A percentile compares a stretch with the other conserved stretches of the same genome.
These are phyloP conservation scores for Antedon bifida DNA, from an alignment of 35 echinoderm and acorn worm species.

Conservation along the genomic window DNA sequence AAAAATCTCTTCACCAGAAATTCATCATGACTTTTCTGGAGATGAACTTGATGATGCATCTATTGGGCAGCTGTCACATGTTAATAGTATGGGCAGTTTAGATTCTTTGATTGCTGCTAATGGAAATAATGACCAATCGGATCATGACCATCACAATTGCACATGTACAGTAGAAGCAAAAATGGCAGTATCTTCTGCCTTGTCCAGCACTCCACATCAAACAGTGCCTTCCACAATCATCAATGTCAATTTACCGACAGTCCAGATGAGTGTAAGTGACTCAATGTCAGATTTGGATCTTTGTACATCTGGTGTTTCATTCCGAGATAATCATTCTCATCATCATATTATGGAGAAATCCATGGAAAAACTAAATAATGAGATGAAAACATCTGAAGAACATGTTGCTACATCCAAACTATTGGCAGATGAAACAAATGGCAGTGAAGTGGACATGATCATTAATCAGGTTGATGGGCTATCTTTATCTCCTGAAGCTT, in stretches of 20 bases:
- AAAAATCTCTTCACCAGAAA: not conserved
- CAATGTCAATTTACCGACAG: conserved; percentile 68
- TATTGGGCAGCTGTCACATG: not conserved
- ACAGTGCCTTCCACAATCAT: conserved; percentile 15
- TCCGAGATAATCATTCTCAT: conserved; percentile 1
- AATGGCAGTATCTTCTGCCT: conserved; percentile 45
- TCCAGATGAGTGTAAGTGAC: conserved; percentile 21
- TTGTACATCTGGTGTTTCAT: conserved; percentile 17
- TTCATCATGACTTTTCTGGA: not conserved
- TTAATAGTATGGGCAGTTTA: not conserved
- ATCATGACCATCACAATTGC: conserved; percentile 27
- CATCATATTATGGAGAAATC: conserved; percentile 3
- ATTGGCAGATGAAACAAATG: not conserved
- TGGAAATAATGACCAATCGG: not conserved
- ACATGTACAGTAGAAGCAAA: conserved; percentile 73
- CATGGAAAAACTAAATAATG: not conserved
- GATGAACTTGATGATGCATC: not conserved
- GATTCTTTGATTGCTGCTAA: not conserved
- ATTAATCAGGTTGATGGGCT: conserved; percentile 68
- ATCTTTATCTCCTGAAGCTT: not conserved
- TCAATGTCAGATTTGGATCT: conserved; percentile 48
- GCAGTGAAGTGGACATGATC: conserved; percentile 16
- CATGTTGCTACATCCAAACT: not conserved
- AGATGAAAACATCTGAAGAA: not conserved
- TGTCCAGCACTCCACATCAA: conserved; percentile 29